Conservation (phyloP, 1,140 invertebrate species). For the Bombus picipes region DNA sequence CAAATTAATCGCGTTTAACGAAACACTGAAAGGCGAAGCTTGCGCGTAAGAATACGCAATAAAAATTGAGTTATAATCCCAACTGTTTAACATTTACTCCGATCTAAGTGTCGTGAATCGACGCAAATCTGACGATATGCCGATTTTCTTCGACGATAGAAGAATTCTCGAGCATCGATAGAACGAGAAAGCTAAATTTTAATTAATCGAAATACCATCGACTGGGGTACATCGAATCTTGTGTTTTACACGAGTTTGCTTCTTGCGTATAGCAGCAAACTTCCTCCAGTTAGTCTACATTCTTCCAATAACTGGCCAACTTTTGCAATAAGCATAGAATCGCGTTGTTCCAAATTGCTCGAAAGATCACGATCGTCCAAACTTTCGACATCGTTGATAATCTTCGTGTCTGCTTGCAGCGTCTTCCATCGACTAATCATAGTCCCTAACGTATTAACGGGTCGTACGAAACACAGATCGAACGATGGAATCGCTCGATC, state of each 20-base stretch:
- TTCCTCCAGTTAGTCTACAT: not conserved
- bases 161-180: not conserved
- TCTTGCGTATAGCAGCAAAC: not conserved
- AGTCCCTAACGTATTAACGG: not conserved
- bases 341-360: not conserved
- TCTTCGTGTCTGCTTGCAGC: not conserved
- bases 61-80: not conserved
- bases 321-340: slow-evolving; percentile 17
- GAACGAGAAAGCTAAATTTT: not conserved
- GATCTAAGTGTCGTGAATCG: not conserved
- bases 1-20: not conserved
- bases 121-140: no score
- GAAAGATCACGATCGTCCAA: slow-evolving; percentile 1
- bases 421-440: not conserved
- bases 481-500: not conserved
- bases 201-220: slow-evolving; percentile 7
- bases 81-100: not conserved
- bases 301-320: slow-evolving; percentile 26
- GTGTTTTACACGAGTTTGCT: not conserved
- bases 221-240: not conserved
- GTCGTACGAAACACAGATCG: not conserved
- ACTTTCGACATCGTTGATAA: slow-evolving; percentile 8
- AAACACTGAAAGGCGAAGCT: not conserved
- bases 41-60: not conserved
- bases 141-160: not conserved